phyloP scores from a whole-genome alignment of 1,140 invertebrate genomes.

The Lordiphosa clarofinis region DNA sequence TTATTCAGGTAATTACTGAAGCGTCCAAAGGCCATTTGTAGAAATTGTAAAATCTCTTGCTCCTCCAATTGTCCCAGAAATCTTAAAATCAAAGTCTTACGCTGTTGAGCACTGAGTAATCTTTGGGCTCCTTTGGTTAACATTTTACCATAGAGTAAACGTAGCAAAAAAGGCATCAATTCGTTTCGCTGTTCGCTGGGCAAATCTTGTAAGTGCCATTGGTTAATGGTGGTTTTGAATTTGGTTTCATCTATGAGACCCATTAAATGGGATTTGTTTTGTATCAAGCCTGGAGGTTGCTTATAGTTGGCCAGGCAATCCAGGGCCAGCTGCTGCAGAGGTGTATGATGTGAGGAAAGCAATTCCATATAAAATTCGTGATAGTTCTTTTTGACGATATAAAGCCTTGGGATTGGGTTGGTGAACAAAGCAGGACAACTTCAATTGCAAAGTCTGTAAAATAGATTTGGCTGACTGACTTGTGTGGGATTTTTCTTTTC shows the following conservation, averaged over 20 bases:
- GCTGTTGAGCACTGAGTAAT: constrained; percentile 83
- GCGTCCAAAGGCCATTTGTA: constrained; percentile 90
- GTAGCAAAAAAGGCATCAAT: constrained; percentile 90
- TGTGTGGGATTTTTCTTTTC: constrained; percentile 13
- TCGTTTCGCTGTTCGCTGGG: constrained; percentile 87
- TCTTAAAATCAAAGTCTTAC: constrained; percentile 88
- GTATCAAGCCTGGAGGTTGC: constrained; percentile 84
- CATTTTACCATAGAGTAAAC: constrained; percentile 95
- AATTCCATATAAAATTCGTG: constrained; percentile 88
- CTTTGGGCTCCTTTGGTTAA: constrained; percentile 88
- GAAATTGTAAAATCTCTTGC: constrained; percentile 88
- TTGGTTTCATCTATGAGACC: constrained; percentile 92
- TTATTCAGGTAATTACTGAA: constrained; percentile 85
- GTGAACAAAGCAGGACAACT: constrained; percentile 86
- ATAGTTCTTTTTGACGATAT: constrained; percentile 87
- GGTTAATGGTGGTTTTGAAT: constrained; percentile 90
- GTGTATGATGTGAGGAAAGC: constrained; percentile 87
- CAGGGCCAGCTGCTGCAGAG: constrained; percentile 91
- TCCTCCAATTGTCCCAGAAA: constrained; percentile 91
- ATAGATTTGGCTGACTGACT: constrained; percentile 43
- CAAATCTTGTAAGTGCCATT: constrained; percentile 87
- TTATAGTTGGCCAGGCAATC: constrained; percentile 93
- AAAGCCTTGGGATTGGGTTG: constrained; percentile 90
- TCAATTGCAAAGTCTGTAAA: constrained; percentile 79
- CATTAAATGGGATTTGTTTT: constrained; percentile 89